These are phyloP conservation scores for Brachionus rotundiformis DNA, from an alignment of 1,140 invertebrate genomes.

Conservation along the genomic window DNA sequence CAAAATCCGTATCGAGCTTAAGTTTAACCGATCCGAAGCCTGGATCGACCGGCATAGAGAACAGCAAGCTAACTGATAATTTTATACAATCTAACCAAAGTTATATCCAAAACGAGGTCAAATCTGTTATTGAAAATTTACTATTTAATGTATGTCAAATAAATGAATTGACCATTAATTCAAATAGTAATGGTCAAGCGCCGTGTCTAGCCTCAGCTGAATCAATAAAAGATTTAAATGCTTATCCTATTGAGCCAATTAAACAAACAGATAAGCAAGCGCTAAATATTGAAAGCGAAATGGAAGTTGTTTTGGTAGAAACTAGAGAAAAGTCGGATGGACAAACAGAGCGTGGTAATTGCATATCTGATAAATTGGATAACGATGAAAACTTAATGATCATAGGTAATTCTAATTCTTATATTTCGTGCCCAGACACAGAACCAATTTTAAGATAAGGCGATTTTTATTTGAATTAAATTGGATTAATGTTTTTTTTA, in stretches of 20 bases:
- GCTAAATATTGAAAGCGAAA: slow-evolving; percentile 15
- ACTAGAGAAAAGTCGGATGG: neutral
- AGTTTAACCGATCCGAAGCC: neutral
- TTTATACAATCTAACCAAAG: neutral
- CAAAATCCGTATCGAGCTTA: neutral
- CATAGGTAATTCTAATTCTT: slow-evolving; percentile 25
- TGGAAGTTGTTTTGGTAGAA: slow-evolving; percentile 41
- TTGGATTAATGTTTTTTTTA: neutral
- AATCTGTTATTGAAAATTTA: slow-evolving; percentile 36
- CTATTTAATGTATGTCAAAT: slow-evolving; percentile 35
- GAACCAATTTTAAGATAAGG: neutral
- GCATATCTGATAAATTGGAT: slow-evolving; percentile 19
- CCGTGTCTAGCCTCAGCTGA: neutral
- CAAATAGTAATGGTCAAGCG: neutral
- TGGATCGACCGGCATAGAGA: neutral
- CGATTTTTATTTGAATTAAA: neutral
- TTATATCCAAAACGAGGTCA: slow-evolving; percentile 32
- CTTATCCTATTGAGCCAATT: neutral
- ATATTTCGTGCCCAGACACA: neutral
- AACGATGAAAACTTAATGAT: slow-evolving; percentile 28
- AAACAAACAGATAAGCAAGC: neutral
- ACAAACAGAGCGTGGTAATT: slow-evolving; percentile 2
- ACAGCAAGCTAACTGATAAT: neutral
- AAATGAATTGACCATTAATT: slow-evolving; percentile 39
- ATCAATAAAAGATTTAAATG: neutral